phyloP scores from a whole-genome alignment of 2,797 vertebrate species.

The Paguma larvata region DNA sequence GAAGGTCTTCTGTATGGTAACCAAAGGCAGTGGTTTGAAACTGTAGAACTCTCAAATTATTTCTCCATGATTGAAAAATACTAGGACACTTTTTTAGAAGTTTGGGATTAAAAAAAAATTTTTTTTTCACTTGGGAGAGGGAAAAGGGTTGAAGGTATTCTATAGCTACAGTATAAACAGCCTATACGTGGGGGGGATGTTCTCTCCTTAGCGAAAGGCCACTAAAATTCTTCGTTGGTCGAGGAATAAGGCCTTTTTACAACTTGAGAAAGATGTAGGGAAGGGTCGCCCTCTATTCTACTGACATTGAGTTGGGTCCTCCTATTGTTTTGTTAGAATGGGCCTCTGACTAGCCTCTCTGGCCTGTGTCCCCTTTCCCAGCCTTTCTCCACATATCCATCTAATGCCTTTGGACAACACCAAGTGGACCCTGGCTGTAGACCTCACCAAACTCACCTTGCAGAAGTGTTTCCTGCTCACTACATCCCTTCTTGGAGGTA shows the following conservation, averaged over 20 bases:
- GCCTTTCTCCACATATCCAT: not conserved
- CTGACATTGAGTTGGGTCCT: not conserved
- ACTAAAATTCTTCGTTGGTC: not conserved
- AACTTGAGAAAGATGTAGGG: not conserved
- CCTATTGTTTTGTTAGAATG: not conserved
- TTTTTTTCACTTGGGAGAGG: not conserved
- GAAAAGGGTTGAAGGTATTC: not conserved
- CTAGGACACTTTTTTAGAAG: not conserved
- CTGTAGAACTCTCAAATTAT: constrained; percentile 4
- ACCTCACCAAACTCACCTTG: not conserved
- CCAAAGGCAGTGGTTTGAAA: not conserved
- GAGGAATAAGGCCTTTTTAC: not conserved
- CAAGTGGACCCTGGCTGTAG: not conserved
- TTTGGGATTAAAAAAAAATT: not conserved
- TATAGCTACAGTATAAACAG: not conserved
- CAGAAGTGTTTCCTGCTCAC: not conserved
- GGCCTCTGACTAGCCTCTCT: not conserved
- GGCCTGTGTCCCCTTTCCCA: not conserved
- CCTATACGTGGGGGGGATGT: not conserved
- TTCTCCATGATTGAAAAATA: constrained; percentile 28
- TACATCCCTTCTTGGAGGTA: not conserved
- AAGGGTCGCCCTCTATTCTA: not conserved
- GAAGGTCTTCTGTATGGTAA: not conserved
- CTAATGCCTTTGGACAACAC: not conserved
- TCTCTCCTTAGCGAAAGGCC: not conserved